Percentiles rank a stretch among this genome's conserved stretches.
These are phyloP conservation scores for Hypselothyrea guttata DNA, from an alignment of 2,888 invertebrate genomes.

Conservation along the genomic window DNA sequence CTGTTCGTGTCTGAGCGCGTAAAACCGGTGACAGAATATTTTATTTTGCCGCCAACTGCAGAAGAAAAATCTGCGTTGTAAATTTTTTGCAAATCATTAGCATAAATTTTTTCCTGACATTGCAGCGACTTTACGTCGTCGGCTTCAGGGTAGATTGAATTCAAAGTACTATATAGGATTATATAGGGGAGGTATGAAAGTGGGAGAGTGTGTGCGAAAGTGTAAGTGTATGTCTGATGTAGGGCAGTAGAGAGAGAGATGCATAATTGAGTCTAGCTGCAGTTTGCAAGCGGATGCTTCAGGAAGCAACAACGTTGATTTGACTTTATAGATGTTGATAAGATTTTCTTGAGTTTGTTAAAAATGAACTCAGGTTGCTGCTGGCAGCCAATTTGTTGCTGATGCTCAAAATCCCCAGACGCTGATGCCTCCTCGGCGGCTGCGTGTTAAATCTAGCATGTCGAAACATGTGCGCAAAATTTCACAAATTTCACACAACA, in stretches of 20 bases:
- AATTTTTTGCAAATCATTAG: slow-evolving; percentile 44
- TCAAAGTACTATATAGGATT: not conserved
- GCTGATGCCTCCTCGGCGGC: not conserved
- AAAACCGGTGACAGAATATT: slow-evolving; percentile 52
- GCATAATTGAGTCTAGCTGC: slow-evolving; percentile 8
- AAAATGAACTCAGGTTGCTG: slow-evolving; percentile 42
- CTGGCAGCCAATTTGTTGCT: slow-evolving; percentile 40
- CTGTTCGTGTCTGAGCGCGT: slow-evolving; percentile 27
- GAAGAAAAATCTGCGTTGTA: slow-evolving; percentile 39
- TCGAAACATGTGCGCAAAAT: slow-evolving; percentile 21
- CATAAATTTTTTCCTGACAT: slow-evolving; percentile 46
- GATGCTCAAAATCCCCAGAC: slow-evolving; percentile 25
- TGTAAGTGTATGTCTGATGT: slow-evolving; percentile 1
- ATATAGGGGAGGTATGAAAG: not conserved
- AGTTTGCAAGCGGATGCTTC: slow-evolving; percentile 34
- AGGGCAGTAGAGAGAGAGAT: not conserved
- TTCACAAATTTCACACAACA: slow-evolving; percentile 43
- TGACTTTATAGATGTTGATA: slow-evolving; percentile 59
- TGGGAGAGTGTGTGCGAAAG: slow-evolving; percentile 33
- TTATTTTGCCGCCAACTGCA: slow-evolving; percentile 52
- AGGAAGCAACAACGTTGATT: slow-evolving; percentile 55
- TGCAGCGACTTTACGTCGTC: slow-evolving; percentile 49
- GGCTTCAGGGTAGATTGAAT: not conserved
- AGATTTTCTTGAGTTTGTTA: slow-evolving; percentile 50
- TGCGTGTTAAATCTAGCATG: slow-evolving; percentile 22